Conservation (phyloP, 2,113 vertebrate species). For the Elgaria multicarinata region DNA sequence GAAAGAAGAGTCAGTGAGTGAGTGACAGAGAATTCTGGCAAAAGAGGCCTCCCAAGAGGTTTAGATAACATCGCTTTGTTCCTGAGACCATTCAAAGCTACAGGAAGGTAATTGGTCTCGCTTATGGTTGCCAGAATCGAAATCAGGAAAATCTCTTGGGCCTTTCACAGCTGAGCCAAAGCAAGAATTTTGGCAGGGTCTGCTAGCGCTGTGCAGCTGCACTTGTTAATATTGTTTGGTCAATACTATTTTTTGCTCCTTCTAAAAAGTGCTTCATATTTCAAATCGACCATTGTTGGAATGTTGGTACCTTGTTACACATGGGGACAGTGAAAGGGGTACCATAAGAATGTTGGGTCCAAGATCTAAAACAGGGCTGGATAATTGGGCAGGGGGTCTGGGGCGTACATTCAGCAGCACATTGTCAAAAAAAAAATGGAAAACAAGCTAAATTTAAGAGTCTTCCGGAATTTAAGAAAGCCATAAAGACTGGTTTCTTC, state of each 20-base stretch:
- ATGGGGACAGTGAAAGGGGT: too few species aligned
- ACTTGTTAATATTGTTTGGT: neutral
- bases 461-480: too few species aligned
- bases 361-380: too few species aligned
- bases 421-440: too few species aligned
- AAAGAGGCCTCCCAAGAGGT: neutral
- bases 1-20: neutral
- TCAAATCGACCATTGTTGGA: neutral
- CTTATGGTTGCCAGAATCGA: neutral
- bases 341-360: too few species aligned
- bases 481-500: too few species aligned
- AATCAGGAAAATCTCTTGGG: neutral
- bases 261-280: neutral
- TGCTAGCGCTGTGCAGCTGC: neutral
- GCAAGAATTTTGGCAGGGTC: neutral
- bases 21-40: neutral
- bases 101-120: slow-evolving; percentile 17
- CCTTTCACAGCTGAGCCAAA: neutral
- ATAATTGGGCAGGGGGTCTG: too few species aligned
- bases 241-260: neutral
- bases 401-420: too few species aligned
- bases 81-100: neutral
- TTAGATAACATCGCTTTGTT: neutral
- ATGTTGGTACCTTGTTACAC: neutral
- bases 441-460: too few species aligned